Base-by-base conservation (phyloP, 2,113 vertebrate genomes). In the Oncorhynchus tshawytscha region DNA sequence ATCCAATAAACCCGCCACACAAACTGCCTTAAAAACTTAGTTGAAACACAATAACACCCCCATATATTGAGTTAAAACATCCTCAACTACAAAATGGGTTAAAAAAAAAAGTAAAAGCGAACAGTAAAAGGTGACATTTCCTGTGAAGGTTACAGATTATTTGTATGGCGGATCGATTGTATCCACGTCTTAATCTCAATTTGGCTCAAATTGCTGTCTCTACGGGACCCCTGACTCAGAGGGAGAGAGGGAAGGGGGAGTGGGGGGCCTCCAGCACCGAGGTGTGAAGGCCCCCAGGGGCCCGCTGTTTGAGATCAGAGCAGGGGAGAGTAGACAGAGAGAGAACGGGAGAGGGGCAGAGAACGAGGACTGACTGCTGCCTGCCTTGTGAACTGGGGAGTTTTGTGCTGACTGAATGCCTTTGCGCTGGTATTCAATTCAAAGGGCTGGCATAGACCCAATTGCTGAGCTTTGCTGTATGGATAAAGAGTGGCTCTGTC, bases 331-430 rank as follows among this genome's bases (percentile, higher is more conserved):
- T 5, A 54, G 51, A 54, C 9, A 51, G 49, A 15, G 49, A 51
- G 51, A 54, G 16, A 16, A 3, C 51, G 51, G 51, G 51, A 72
- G 59, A 66, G 73, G 45, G 65, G 9, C 70, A 68, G 9, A 45
- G 39, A 45, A 45, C 39, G 9, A 45, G 48, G 82, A 45, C 39
- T 45, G 39, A 45, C 39, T 45, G 39, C 39, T 45, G 86, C 86
- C 84, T 84, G 81, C 79, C 82, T 84, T 84, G 81, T 80, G 86
- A 88, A 84, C 83, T 74, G 70, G 77, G 76, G 75, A 80, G 78
- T 88, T 90, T 93, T 92, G 87, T 93, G 92, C 92, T 92, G 91
- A 94, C 39, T 87, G 59, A 88, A 89, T 86, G 89, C 87, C 87
- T 93, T 93, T 84, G 90, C 80, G 80, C 82, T 85, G 27, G 81